Evolutionary conservation across 2,797 vertebrate genomes (phyloP).

Genomic region (Apogon talboti): DNA sequence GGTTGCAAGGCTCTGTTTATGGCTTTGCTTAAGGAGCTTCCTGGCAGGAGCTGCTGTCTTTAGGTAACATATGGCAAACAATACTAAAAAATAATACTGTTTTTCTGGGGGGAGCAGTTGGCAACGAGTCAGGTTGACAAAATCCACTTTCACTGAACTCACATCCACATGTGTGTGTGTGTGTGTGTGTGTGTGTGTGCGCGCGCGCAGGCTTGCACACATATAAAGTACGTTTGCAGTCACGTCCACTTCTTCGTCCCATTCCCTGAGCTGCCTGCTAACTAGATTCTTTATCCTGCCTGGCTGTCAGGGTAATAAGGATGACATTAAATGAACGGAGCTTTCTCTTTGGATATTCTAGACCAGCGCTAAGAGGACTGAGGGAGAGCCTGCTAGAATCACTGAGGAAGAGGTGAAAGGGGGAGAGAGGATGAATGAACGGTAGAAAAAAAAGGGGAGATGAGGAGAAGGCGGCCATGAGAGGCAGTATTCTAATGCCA

Average conservation of each 20-base stretch:
- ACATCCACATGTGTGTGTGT: background rate
- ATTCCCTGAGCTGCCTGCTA: constrained; percentile 64
- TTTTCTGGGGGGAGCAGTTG: constrained; percentile 6
- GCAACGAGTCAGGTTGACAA: constrained; percentile 13
- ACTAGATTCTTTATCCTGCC: constrained; percentile 62
- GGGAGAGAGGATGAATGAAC: constrained; percentile 37
- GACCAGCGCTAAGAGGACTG: constrained; percentile 39
- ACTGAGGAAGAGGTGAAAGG: constrained; percentile 35
- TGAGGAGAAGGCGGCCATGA: constrained; percentile 6
- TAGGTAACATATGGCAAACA: constrained; percentile 11
- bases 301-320: constrained; percentile 63
- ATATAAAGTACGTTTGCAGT: constrained; percentile 39
- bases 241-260: constrained; percentile 46
- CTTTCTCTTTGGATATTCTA: constrained; percentile 66
- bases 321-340: constrained; percentile 70
- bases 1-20: background rate
- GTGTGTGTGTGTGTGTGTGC: too few relatives aligned
- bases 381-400: constrained; percentile 36
- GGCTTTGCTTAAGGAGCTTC: background rate
- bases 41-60: background rate
- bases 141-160: constrained; percentile 29
- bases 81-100: background rate
- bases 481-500: constrained; percentile 30
- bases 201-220: background rate
- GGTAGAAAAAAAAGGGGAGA: constrained; percentile 4